Percentiles rank a stretch among this genome's conserved stretches.
These are phyloP conservation scores for Sander vitreus DNA, from an alignment of 2,113 vertebrate genomes.

Conservation along the genomic window DNA sequence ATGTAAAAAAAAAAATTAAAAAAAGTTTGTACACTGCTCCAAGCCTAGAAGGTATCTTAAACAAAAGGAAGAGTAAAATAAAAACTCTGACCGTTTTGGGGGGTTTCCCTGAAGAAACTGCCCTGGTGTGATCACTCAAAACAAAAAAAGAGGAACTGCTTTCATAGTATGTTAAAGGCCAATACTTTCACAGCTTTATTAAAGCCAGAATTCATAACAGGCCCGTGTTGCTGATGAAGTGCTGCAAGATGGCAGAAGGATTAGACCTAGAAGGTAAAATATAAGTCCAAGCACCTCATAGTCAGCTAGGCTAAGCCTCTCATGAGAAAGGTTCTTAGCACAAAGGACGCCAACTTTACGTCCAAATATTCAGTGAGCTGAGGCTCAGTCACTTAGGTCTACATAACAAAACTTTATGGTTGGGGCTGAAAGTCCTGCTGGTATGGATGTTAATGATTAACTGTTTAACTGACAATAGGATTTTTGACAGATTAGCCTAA, in stretches of 20 bases:
- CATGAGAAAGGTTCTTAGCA: conserved; percentile 43
- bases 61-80: conserved; percentile 29
- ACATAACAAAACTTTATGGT: no score
- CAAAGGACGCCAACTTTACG: conserved; percentile 57
- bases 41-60: not conserved
- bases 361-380: not conserved
- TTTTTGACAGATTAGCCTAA: no score
- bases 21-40: no score
- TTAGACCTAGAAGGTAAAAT: not conserved
- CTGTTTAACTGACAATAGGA: no score
- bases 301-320: conserved; percentile 27
- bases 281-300: conserved; percentile 6
- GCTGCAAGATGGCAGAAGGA: not conserved
- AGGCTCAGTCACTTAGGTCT: not conserved
- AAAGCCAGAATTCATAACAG: not conserved
- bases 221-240: not conserved
- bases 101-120: conserved; percentile 63
- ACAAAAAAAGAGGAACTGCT: conserved; percentile 69
- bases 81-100: conserved; percentile 52
- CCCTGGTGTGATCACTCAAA: conserved; percentile 49
- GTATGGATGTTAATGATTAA: no score
- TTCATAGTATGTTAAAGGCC: conserved; percentile 29
- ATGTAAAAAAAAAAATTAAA: no score
- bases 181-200: not conserved
- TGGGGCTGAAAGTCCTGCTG: no score